Evolutionary conservation across 1,140 invertebrate species (phyloP).

Genomic region (Musca vetustissima): DNA sequence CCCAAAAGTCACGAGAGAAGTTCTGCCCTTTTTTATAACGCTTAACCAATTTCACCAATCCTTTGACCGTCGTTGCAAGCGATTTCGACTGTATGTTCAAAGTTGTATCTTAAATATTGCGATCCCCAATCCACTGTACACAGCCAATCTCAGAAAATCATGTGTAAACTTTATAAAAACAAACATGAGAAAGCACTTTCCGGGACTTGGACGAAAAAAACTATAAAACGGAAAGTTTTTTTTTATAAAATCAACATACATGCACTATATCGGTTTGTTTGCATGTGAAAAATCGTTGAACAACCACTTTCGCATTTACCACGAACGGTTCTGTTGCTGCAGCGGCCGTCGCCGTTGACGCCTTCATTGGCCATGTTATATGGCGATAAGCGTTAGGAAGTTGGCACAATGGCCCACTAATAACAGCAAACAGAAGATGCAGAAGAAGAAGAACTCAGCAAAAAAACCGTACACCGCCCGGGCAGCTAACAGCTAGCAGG

Average conservation of each 20-base stretch:
- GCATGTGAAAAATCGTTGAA: constrained; percentile 7
- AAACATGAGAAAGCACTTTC: constrained; percentile 18
- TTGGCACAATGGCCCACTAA: background rate
- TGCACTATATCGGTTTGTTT: background rate
- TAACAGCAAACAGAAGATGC: background rate
- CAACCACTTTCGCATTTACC: constrained; percentile 1
- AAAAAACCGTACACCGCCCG: no score
- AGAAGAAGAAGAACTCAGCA: background rate
- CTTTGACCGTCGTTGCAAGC: no score
- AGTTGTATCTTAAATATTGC: no score
- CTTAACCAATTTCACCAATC: no score
- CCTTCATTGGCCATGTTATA: constrained; percentile 21
- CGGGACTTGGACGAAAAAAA: no score
- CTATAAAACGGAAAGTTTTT: no score
- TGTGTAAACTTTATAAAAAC: constrained; percentile 7
- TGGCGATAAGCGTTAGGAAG: constrained; percentile 21
- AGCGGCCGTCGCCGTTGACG: background rate
- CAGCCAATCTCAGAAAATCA: no score
- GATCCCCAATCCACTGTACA: no score
- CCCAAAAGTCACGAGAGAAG: no score
- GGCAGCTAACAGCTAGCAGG: background rate
- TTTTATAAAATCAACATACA: no score
- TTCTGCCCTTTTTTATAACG: no score
- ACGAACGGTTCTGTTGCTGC: background rate
- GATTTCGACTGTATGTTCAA: no score